Evolutionary conservation across 2,113 vertebrate species (phyloP), one percentile per base, ranked within the genome.

Genomic region (Miniopterus natalensis): DNA sequence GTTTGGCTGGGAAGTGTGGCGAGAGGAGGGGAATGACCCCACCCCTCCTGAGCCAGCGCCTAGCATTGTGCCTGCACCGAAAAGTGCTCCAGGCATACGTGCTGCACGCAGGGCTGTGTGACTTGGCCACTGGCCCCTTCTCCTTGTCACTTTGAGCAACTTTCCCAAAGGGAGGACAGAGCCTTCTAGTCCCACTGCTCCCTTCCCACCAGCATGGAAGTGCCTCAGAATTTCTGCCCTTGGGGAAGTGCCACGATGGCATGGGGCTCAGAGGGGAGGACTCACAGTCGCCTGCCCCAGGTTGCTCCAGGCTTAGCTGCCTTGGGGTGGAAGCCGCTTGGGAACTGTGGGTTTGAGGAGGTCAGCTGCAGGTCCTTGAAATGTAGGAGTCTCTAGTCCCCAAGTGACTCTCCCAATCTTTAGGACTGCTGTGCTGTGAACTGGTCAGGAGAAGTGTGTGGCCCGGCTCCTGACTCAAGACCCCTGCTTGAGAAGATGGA

Each of bases 41-140:
- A 9, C 15, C 6, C 40, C 11, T 49, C 25, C 74, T 45, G 40
- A 53, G n/a, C n/a, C 9, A n/a, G 27, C 79, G 45, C 25, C 70
- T 13, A 40, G 57, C 79, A 14, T 9, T 1, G 1, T 6, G 84
- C 2, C 42, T 4, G 8, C 23, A 40, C 11, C 13, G 49, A 40
- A 74, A 21, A 4, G 45, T 47, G 27, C 27, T 84, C 65, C 12
- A 40, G 51, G 71, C 53, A 20, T 8, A 6, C 0, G 0, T 1
- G 63, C 3, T 27, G 36, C 55, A 1, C 6, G 49, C 57, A 14
- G 1, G 8, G n/a, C 27, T 12, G 20, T 88, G 74, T 29, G 18
- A 61, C 57, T n/a, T 59, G 40, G 55, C 31, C 13, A 63, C 25
- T 23, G 25, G 47, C 31, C 45, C 8, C 79, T 6, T 78, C 23